Evolutionary conservation across 2,113 vertebrate species (phyloP).

Genomic region (Python bivittatus): DNA sequence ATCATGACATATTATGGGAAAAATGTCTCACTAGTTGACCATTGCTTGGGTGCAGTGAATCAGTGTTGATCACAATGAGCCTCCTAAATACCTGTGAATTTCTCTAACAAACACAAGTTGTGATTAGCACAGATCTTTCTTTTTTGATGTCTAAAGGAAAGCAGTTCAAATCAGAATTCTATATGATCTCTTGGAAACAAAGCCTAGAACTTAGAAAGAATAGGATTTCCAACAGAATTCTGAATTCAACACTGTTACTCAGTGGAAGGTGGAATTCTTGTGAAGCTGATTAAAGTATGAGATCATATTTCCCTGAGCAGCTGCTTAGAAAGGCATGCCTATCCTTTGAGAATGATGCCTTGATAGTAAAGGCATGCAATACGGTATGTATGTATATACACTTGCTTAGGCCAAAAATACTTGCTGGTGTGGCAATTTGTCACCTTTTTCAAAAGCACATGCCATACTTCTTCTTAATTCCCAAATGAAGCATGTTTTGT

Average conservation of each 20-base stretch:
- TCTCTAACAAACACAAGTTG: not conserved
- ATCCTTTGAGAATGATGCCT: constrained; percentile 3
- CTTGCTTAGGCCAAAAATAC: constrained; percentile 3
- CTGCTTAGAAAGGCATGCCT: constrained; percentile 17
- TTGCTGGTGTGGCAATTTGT: not conserved
- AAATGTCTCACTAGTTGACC: not conserved
- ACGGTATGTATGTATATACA: not conserved
- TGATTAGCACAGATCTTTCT: not conserved
- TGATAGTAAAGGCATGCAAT: not conserved
- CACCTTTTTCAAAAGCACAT: not conserved
- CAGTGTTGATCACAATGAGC: not conserved
- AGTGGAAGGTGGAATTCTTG: not conserved
- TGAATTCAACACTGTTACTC: not conserved
- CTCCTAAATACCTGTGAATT: not conserved
- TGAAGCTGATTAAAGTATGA: not conserved
- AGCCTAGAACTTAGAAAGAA: not conserved
- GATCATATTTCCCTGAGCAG: constrained; percentile 15
- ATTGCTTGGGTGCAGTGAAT: not conserved
- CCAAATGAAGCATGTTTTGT: not conserved
- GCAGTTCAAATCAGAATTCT: not conserved
- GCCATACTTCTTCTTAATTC: not conserved
- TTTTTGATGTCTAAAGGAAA: not conserved
- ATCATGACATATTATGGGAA: not conserved
- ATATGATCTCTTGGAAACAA: not conserved
- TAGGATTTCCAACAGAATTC: not conserved